phyloP scores from a whole-genome alignment of 2,797 vertebrate species.

The Chaenodraco wilsoni region DNA sequence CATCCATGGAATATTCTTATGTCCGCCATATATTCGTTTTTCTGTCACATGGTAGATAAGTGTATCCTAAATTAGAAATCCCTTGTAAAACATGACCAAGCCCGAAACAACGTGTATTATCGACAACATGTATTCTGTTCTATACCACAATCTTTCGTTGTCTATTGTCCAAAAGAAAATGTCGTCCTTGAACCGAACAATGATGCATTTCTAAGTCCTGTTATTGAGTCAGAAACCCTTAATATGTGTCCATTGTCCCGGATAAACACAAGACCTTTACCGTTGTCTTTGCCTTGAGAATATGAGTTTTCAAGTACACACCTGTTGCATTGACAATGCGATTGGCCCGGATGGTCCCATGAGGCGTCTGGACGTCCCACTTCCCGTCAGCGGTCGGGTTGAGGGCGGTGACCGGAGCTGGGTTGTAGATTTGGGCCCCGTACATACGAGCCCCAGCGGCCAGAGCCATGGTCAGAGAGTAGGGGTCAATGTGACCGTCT shows the following conservation, averaged over 20 bases:
- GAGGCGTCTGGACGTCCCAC: slow-evolving; percentile 93
- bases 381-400: slow-evolving; percentile 85
- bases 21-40: background rate
- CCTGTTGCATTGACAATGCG: slow-evolving; percentile 93
- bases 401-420: slow-evolving; percentile 87
- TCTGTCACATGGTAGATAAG: background rate
- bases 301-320: slow-evolving; percentile 62
- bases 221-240: background rate
- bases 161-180: background rate
- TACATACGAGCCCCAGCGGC: slow-evolving; percentile 95
- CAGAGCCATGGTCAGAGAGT: slow-evolving; percentile 97
- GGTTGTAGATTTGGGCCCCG: slow-evolving; percentile 91
- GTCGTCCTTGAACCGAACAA: background rate
- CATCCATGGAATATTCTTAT: background rate
- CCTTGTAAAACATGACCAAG: background rate
- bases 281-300: background rate
- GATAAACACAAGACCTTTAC: background rate
- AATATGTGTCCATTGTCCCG: background rate
- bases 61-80: background rate
- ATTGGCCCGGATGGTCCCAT: slow-evolving; percentile 89
- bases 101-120: too few relatives aligned
- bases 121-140: background rate
- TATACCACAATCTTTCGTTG: background rate
- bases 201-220: background rate
- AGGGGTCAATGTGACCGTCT: slow-evolving; percentile 98